phyloP scores from a whole-genome alignment of 2,797 vertebrate species.

The Pantherophis alleghaniensis region DNA sequence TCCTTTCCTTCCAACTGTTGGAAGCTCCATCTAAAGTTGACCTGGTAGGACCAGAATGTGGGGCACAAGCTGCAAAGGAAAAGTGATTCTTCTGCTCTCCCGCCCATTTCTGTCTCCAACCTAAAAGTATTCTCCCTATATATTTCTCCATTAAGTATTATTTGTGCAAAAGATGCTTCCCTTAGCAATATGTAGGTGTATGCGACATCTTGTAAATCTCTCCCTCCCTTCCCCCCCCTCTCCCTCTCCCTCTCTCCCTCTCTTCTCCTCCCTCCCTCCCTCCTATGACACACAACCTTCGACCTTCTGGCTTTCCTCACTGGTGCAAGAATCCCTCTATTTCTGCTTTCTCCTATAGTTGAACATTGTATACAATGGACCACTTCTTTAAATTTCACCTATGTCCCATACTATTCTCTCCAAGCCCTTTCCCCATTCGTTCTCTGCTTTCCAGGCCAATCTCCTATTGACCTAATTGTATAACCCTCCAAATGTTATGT shows the following conservation, averaged over 20 bases:
- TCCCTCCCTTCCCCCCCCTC: not conserved
- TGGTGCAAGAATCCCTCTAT: not conserved
- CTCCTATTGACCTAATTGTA: not conserved
- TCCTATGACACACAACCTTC: not conserved
- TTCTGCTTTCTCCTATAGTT: not conserved
- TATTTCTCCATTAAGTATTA: not conserved
- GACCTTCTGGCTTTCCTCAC: not conserved
- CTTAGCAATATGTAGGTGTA: not conserved
- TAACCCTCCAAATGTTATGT: not conserved
- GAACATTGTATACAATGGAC: not conserved
- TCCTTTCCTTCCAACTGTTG: not conserved
- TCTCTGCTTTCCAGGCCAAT: not conserved
- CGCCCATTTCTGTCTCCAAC: not conserved
- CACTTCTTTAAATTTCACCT: not conserved
- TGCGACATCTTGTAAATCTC: not conserved
- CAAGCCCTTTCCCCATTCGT: not conserved
- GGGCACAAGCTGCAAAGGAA: not conserved
- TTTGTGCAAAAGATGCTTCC: not conserved
- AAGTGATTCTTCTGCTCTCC: not conserved
- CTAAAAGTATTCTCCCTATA: not conserved
- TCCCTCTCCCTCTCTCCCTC: too few relatives aligned
- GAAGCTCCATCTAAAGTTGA: not conserved
- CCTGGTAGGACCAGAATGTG: not conserved
- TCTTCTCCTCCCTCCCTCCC: accelerated
- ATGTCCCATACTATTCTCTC: not conserved